Percentiles rank a stretch among this genome's conserved stretches.
Evolutionary conservation across 1,140 invertebrate species (phyloP).

Genomic region (Drosophila carrolli): DNA sequence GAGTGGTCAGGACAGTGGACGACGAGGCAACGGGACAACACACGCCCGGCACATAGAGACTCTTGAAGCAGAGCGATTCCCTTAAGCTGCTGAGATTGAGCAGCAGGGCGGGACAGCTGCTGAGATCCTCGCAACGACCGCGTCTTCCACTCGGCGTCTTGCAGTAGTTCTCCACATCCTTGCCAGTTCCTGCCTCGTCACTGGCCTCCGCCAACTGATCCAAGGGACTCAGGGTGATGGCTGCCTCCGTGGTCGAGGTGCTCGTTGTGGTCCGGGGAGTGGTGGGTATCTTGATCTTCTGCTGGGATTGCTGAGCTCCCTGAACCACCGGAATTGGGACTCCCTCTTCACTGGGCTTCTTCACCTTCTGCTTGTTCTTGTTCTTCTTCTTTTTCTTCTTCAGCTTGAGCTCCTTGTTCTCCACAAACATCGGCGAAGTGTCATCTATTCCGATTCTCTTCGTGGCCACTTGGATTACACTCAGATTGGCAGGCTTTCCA

Average conservation of each 20-base stretch:
- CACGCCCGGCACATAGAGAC: slow-evolving; percentile 95
- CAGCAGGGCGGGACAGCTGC: slow-evolving; percentile 94
- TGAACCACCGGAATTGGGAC: neutral
- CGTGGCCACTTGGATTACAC: slow-evolving; percentile 59
- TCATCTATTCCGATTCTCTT: slow-evolving; percentile 79
- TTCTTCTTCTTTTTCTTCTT: slow-evolving; percentile 81
- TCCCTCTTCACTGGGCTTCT: slow-evolving; percentile 83
- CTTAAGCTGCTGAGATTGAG: slow-evolving; percentile 92
- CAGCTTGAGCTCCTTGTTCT: slow-evolving; percentile 79
- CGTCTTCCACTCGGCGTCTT: slow-evolving; percentile 91
- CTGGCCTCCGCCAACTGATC: slow-evolving; percentile 60
- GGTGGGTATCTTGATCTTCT: slow-evolving; percentile 73
- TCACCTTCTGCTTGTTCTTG: slow-evolving; percentile 78
- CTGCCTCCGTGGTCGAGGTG: neutral
- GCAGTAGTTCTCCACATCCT: slow-evolving; percentile 86
- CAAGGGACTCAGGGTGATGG: slow-evolving; percentile 39
- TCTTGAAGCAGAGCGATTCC: slow-evolving; percentile 96
- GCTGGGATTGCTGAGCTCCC: slow-evolving; percentile 49
- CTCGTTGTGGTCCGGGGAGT: slow-evolving; percentile 65
- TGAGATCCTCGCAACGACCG: slow-evolving; percentile 95
- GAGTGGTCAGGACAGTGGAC: slow-evolving; percentile 74
- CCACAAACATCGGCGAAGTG: slow-evolving; percentile 71
- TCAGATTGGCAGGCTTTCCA: slow-evolving; percentile 67
- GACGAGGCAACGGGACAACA: slow-evolving; percentile 90
- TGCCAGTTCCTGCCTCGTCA: slow-evolving; percentile 70